Percentiles rank a stretch among this genome's conserved stretches.
These are phyloP conservation scores for Atlantisia rogersi DNA, from an alignment of 2,113 vertebrate species.

Conservation along the genomic window DNA sequence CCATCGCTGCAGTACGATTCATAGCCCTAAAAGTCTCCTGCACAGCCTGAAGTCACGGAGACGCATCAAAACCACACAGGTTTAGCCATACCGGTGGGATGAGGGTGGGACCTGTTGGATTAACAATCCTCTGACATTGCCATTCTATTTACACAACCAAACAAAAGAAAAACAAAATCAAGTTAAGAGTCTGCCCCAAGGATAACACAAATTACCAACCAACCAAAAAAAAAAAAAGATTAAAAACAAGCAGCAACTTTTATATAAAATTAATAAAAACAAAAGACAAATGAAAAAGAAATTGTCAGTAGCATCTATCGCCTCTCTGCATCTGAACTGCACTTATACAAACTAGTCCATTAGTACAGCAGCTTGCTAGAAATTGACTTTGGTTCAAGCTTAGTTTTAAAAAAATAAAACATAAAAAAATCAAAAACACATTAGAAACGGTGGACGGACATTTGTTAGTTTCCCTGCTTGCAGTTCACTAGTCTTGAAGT, in stretches of 20 bases:
- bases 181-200: conserved; percentile 79
- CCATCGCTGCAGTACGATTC: not conserved
- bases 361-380: conserved; percentile 97
- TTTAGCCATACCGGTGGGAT: conserved; percentile 39
- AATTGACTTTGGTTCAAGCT: conserved; percentile 99
- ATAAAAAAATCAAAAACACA: conserved; percentile 75
- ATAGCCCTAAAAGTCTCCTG: conserved; percentile 43
- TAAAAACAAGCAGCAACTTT: conserved; percentile 86
- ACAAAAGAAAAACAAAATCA: conserved; percentile 72
- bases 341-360: conserved; percentile 86
- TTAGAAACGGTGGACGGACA: conserved; percentile 88
- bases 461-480: conserved; percentile 82
- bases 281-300: conserved; percentile 81
- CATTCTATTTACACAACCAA: conserved; percentile 74
- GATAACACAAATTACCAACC: conserved; percentile 78
- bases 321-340: conserved; percentile 86
- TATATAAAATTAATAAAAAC: conserved; percentile 82
- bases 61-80: conserved; percentile 36
- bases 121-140: conserved; percentile 69
- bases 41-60: conserved; percentile 51
- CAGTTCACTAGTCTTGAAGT: conserved; percentile 78
- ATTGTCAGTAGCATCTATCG: conserved; percentile 90
- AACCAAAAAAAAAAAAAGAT: conserved; percentile 39
- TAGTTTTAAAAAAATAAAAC: conserved; percentile 83
- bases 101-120: conserved; percentile 58